Base-by-base conservation (phyloP, 2,888 invertebrate species). In the Hedya salicella region DNA sequence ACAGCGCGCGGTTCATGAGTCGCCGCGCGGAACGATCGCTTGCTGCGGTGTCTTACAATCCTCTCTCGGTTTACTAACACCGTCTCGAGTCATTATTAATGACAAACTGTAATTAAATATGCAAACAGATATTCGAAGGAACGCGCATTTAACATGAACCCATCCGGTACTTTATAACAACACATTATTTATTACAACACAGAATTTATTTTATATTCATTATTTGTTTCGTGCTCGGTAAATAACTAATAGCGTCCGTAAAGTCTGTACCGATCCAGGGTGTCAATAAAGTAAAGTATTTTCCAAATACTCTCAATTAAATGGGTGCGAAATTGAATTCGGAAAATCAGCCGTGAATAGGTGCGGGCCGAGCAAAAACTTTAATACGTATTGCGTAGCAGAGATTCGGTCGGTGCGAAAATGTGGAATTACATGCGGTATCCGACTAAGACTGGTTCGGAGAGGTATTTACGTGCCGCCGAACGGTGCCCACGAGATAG, bases 251-350 rank as follows among this genome's bases (percentile, higher is more conserved):
- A 78, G 77, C 70, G 71, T 73, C 75, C 53, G 63, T 39, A 78
- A 77, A 73, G 78, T 76, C 77, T 78, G 83, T 79, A 69, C 72
- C 75, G 76, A 78, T 74, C 78, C 78, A 77, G 77, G 81, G 81
- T 84, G 82, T 84, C 83, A 88, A 88, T 87, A 88, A 86, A 81
- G 80, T 75, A 80, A 85, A 86, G 83, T 86, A 87, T 87, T 88
- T 80, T 78, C 76, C 75, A 78, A 81, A 82, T 81, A 76, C 82
- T 75, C 79, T 78, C 78, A 83, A 85, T 85, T 85, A 86, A 85
- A 83, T 82, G 86, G 79, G 85, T 82, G 78, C 77, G 81, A 79
- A 86, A 87, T 87, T 84, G 83, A 85, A 88, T 87, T 86, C 75
- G 80, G 82, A 78, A 86, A 88, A 89, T 89, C 86, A 87, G 83